phyloP scores from a whole-genome alignment of 1,140 invertebrate genomes.

The Drosophila ercepeae region DNA sequence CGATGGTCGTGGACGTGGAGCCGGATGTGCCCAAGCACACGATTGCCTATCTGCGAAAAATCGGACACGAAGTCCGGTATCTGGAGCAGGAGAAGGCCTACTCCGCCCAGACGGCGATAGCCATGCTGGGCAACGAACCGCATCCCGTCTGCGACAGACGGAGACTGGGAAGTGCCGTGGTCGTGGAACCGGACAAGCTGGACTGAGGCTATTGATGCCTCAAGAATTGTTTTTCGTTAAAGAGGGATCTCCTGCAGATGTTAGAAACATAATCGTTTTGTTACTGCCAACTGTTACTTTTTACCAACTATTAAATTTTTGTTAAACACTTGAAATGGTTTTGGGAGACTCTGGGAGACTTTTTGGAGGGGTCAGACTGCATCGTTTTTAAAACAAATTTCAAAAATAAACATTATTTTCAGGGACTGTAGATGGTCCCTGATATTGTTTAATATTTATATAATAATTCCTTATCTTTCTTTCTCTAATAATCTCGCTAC shows the following conservation, averaged over 20 bases:
- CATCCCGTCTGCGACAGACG: slow-evolving; percentile 83
- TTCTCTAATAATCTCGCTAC: no score
- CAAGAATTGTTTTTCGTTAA: not conserved
- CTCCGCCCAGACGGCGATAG: slow-evolving; percentile 84
- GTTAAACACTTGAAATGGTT: not conserved
- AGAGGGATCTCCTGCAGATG: slow-evolving; percentile 3
- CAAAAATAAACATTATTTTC: no score
- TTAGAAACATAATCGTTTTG: not conserved
- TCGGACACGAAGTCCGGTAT: slow-evolving; percentile 84
- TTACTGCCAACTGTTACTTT: not conserved
- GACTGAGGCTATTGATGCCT: not conserved
- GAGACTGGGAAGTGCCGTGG: slow-evolving; percentile 84
- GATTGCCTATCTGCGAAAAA: slow-evolving; percentile 54
- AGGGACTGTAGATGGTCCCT: no score
- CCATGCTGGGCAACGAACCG: slow-evolving; percentile 72
- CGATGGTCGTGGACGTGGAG: slow-evolving; percentile 88
- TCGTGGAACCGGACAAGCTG: slow-evolving; percentile 70
- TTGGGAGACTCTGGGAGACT: no score
- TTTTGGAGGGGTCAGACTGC: not conserved
- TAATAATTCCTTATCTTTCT: no score
- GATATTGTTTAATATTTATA: no score
- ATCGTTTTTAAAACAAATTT: no score
- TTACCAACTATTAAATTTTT: not conserved
- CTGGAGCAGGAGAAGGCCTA: slow-evolving; percentile 84
- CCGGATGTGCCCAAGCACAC: slow-evolving; percentile 70